phyloP scores from a whole-genome alignment of 2,113 vertebrate genomes.

The Aplodontia rufa region DNA sequence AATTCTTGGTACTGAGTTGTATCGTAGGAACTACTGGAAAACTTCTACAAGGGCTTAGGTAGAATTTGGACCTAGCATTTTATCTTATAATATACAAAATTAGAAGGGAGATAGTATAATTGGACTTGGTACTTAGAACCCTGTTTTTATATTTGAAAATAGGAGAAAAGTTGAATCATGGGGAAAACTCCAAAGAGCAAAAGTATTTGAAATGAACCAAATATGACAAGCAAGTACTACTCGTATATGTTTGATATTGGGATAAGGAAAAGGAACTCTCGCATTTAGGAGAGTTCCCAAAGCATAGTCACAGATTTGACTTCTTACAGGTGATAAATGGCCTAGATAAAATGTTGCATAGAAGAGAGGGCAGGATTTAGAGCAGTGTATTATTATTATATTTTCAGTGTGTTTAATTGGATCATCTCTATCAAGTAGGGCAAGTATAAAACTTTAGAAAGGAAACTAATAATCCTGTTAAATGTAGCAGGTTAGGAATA shows the following conservation, averaged over 20 bases:
- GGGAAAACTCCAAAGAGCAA: neutral
- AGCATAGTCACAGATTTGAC: neutral
- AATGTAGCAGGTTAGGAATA: neutral
- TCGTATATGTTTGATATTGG: neutral
- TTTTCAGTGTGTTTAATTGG: neutral
- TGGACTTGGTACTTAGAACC: neutral
- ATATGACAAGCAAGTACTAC: neutral
- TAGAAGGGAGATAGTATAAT: neutral
- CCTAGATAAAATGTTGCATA: slow-evolving; percentile 1
- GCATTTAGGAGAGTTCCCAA: slow-evolving; percentile 4
- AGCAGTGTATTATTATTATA: neutral
- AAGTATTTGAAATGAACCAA: neutral
- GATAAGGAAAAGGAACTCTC: neutral
- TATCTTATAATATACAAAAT: neutral
- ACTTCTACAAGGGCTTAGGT: neutral
- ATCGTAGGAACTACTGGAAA: neutral
- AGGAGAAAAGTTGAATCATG: neutral
- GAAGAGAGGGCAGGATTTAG: slow-evolving; percentile 28
- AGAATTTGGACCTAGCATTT: neutral
- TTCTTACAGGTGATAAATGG: neutral
- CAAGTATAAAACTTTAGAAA: slow-evolving; percentile 32
- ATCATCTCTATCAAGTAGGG: neutral
- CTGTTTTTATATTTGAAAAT: slow-evolving; percentile 33
- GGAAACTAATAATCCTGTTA: slow-evolving; percentile 11
- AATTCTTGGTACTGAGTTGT: neutral